Base-by-base conservation (phyloP, 2,797 vertebrate genomes). In the Delichon dasypus region DNA sequence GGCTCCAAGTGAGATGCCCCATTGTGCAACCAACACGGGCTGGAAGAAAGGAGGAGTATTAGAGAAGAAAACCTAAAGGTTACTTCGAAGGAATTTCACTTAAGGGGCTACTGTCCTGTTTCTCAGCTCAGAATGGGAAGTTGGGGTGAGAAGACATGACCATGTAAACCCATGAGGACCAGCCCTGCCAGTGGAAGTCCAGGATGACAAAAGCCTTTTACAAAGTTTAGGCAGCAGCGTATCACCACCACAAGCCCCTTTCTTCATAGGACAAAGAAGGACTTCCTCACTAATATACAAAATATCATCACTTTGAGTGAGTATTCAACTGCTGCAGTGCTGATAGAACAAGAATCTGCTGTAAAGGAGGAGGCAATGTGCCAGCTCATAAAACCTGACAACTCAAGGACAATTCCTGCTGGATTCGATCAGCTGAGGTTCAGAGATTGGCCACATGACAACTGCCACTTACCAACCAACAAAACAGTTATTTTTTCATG, bases 381-480 rank as follows among this genome's bases (percentile, higher is more conserved):
- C 94, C 93, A 90, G 81, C 77, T 90, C 77, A 26, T 50, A 44
- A 32, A 85, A 86, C 57, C 74, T 85, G 78, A 92, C 85, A 93
- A 81, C 70, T 91, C 85, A 92, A 90, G 90, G 95, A 70, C 86
- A 89, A 74, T 87, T 93, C 90, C 77, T 82, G 60, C 77, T 87
- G 77, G 60, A 74, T 93, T 89, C 4, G 10, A 93, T 93, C 90
- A 90, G 67, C 79, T 82, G 91, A 91, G 55, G 55, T 88, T 86
- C 36, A 65, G 66, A 89, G 73, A 79, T 61, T 36, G 64, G 65
- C 70, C 77, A 90, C 2, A 2, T 82, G 94, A 91, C 45, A 82
- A 3, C 42, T 78, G n/a, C 48, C 62, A 60, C 85, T 94, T 86
- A 78, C 55, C 32, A 60, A 75, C 11, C 51, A 94, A 81, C 66